Base-by-base conservation (phyloP, 2,888 invertebrate species). In the Melanostoma mellinum region DNA sequence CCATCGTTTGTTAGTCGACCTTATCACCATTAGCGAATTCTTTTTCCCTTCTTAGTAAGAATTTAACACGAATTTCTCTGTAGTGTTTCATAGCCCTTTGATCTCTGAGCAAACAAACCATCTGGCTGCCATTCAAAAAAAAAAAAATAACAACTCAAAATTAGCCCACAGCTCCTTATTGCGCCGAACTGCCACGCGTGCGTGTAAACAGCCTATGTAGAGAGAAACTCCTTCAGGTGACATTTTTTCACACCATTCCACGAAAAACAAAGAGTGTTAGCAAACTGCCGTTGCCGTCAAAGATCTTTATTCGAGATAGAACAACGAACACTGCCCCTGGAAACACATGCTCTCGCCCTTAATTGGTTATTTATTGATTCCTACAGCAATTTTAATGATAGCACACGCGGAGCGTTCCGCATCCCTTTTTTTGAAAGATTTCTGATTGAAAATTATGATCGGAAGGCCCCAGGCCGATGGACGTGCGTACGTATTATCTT, bases 301-400 rank as follows among this genome's bases (percentile, higher is more conserved):
- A 78, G 84, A 84, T 84, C 78, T 61, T 61, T 38, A 52, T 38
- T 65, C 20, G 3, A 44, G 84, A 79, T 79, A 60, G 32, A 36
- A 30, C 20, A 38, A 35, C 33, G 20, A 68, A 44, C 36, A 30
- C 44, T 50, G 60, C 84, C 69, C 48, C n/a, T 33, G 46, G 74
- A 60, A 84, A 84, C 84, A 84, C 65, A 84, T 84, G 84, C 84
- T 84, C 67, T 79, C 60, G 74, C 56, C 74, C 74, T 71, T 79
- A 84, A 84, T 84, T 84, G 84, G 84, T 84, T 84, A 79, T 84
- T 84, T 84, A 84, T 84, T 84, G 84, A 84, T 84, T 71, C 74
- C 74, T 69, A 79, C 78, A 79, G 79, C 60, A 75, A 84, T 84
- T 84, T 84, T 84, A 84, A 84, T 84, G 84, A 67, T 71, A 75